Evolutionary conservation across 2,888 invertebrate genomes (phyloP).

Genomic region (Microdon myrmicae): DNA sequence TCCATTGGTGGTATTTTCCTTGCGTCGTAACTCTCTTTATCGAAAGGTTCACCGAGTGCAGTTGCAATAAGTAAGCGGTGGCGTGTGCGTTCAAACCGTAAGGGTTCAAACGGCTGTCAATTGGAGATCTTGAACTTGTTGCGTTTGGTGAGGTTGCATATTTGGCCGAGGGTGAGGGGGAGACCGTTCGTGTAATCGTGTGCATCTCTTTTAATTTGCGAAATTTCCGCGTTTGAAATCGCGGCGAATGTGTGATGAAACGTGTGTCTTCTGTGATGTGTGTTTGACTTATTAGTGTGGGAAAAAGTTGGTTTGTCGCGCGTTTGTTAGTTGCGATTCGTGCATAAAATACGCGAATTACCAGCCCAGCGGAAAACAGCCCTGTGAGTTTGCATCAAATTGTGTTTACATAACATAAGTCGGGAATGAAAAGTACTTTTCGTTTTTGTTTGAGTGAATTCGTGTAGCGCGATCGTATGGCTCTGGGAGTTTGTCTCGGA

Average conservation of each 20-base stretch:
- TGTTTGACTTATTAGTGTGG: slow-evolving; percentile 31
- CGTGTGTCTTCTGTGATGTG: slow-evolving; percentile 33
- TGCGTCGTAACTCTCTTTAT: slow-evolving; percentile 32
- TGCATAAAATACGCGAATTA: slow-evolving; percentile 17
- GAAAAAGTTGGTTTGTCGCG: slow-evolving; percentile 26
- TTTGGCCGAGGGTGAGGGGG: slow-evolving; percentile 29
- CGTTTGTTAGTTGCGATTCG: slow-evolving; percentile 26
- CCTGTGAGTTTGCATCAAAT: no score
- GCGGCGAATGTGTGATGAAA: slow-evolving; percentile 15
- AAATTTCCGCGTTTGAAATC: slow-evolving; percentile 3
- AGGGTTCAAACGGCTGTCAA: slow-evolving; percentile 45
- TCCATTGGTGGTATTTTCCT: slow-evolving; percentile 27
- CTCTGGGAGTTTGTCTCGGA: no score
- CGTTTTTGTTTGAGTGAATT: no score
- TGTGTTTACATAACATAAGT: no score
- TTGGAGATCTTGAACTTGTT: slow-evolving; percentile 43
- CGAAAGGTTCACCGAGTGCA: no score
- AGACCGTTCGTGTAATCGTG: no score
- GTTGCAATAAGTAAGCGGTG: slow-evolving; percentile 10
- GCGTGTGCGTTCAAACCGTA: slow-evolving; percentile 8
- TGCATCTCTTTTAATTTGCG: no score
- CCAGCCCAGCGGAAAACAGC: no score
- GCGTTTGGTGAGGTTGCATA: slow-evolving; percentile 14
- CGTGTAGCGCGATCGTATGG: no score
- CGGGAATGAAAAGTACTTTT: no score